Conservation (phyloP, 2,888 invertebrate genomes). For the Ditula angustiorana region DNA sequence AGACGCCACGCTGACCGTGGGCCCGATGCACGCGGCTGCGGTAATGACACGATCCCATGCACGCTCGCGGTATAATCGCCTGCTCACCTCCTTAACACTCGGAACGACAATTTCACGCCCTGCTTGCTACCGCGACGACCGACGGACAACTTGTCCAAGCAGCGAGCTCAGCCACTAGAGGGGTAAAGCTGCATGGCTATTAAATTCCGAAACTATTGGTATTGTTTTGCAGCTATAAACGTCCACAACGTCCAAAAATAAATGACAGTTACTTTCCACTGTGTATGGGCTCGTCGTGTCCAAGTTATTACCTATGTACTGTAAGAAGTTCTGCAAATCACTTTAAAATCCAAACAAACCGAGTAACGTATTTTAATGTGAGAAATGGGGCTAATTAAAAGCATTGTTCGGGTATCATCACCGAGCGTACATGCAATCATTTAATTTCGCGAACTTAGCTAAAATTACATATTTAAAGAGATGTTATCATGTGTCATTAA, state of each 20-base stretch:
- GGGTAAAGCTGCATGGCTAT: too few species aligned
- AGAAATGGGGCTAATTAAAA: conserved; percentile 14
- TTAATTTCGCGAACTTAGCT: neutral
- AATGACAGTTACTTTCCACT: too few species aligned
- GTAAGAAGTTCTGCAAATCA: conserved; percentile 6
- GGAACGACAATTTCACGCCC: conserved; percentile 51
- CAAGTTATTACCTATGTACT: too few species aligned
- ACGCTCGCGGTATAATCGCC: conserved; percentile 15
- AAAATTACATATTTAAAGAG: neutral
- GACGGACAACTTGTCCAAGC: conserved; percentile 30
- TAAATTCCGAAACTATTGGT: too few species aligned
- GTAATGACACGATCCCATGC: conserved; percentile 43
- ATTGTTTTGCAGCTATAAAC: too few species aligned
- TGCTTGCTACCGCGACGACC: conserved; percentile 45
- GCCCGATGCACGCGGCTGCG: conserved; percentile 51
- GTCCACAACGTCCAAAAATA: too few species aligned
- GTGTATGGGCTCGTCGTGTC: too few species aligned
- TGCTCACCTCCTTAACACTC: conserved; percentile 30
- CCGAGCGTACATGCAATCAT: neutral
- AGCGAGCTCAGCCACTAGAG: too few species aligned
- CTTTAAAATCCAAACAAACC: neutral
- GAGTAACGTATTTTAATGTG: conserved; percentile 2
- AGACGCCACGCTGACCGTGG: conserved; percentile 66
- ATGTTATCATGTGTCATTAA: neutral
- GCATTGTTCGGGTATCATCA: conserved; percentile 15